Conservation (phyloP, 2,113 vertebrate species). For the Capreolus pygargus region DNA sequence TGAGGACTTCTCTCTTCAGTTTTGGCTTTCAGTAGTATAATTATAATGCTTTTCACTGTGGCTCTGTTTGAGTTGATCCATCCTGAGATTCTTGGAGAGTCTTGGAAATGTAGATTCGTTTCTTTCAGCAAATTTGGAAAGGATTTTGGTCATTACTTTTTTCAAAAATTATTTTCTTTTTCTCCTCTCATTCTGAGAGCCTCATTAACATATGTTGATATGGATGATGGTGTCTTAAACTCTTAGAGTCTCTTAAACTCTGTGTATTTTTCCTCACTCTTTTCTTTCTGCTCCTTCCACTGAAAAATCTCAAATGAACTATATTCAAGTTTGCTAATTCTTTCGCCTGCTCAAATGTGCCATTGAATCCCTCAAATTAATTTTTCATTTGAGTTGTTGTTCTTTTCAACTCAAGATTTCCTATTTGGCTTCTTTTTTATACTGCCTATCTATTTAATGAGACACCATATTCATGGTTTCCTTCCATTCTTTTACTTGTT, state of each 20-base stretch:
- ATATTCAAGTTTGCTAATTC: not conserved
- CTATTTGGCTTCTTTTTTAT: not conserved
- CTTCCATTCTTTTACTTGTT: not conserved
- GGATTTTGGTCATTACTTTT: not conserved
- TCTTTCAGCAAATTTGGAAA: not conserved
- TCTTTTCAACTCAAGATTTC: not conserved
- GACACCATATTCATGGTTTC: not conserved
- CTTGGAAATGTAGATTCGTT: not conserved
- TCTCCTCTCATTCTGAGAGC: not conserved
- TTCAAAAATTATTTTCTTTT: not conserved
- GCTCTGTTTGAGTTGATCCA: not conserved
- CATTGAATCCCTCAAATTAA: not conserved
- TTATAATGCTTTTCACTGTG: not conserved
- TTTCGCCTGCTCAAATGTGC: not conserved
- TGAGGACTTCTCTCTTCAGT: not conserved
- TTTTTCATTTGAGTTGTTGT: not conserved
- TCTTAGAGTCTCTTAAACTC: not conserved
- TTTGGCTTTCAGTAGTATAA: not conserved
- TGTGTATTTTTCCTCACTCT: not conserved
- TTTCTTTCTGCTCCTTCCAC: not conserved
- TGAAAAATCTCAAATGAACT: not conserved
- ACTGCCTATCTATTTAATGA: not conserved
- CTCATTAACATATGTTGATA: not conserved
- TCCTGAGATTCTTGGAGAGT: not conserved
- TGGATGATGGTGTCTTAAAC: not conserved